These are phyloP conservation scores for Trachurus trachurus DNA, from an alignment of 2,797 vertebrate genomes.

Conservation along the genomic window DNA sequence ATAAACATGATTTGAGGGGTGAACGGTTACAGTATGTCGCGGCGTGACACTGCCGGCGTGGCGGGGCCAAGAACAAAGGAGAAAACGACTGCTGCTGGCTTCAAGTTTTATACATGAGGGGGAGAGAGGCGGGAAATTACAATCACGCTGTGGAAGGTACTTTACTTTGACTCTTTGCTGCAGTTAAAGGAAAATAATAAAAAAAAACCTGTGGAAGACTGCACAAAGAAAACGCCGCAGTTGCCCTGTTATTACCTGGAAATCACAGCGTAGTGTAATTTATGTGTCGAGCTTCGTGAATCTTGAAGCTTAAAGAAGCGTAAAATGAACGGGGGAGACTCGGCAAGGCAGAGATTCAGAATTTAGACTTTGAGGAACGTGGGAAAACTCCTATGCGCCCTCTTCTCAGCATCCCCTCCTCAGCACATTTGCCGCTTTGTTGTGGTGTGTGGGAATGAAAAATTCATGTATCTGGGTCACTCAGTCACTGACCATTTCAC, in stretches of 20 bases:
- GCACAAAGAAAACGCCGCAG: neutral
- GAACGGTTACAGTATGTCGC: conserved; percentile 1
- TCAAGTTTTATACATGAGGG: neutral
- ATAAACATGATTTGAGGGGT: conserved; percentile 4
- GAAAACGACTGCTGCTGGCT: neutral
- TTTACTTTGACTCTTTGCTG: neutral
- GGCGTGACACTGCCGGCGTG: neutral
- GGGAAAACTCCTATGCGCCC: too few species aligned
- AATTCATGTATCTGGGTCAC: neutral
- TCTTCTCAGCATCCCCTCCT: neutral
- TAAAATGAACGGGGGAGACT: neutral
- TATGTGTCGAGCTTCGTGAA: neutral
- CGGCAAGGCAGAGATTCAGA: neutral
- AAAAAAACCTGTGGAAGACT: neutral
- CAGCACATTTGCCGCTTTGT: neutral
- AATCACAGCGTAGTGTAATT: neutral
- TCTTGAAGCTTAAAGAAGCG: neutral
- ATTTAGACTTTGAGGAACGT: neutral
- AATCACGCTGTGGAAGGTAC: neutral
- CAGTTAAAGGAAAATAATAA: neutral
- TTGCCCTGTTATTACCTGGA: neutral
- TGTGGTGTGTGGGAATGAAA: neutral
- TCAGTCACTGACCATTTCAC: neutral
- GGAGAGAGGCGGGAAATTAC: neutral
- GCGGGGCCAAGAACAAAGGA: conserved; percentile 6